Base-by-base conservation (phyloP, 2,113 vertebrate species). In the Gymnogyps californianus region DNA sequence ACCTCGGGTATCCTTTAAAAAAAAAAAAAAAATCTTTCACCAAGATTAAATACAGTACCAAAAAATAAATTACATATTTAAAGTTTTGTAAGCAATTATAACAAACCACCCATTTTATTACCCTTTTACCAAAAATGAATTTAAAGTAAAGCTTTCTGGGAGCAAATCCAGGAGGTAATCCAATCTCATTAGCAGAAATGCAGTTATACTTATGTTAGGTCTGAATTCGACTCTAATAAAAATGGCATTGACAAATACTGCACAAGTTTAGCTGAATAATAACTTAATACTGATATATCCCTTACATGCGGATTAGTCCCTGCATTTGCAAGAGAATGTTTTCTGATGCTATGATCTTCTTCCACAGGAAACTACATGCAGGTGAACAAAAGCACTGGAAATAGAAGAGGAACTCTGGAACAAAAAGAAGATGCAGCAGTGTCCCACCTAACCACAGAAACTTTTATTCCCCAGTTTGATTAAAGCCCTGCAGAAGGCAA, bases 121-220 rank as follows among this genome's bases (percentile, higher is more conserved):
- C 22, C 36, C 46, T 71, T 91, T 82, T 66, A 89, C 54, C 7
- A 95, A 65, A 93, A 96, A 87, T 32, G 15, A 96, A 95, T 59
- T 69, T 77, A 93, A 94, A 80, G 78, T 86, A 89, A 77, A 89
- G 51, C 87, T 80, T 95, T 95, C 81, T 79, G 93, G 91, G 62
- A 86, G 65, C 69, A 80, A 91, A 65, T 76, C 51, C 91, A 95
- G 91, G 57, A 88, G 36, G 54, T 86, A 89, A 83, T 83, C 93
- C 90, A 89, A 70, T 91, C 87, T 93, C 81, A 95, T 90, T 93
- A 98, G 75, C 59, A 87, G 90, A 95, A 94, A 95, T 76, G 72
- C 61, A 90, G 81, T 96, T 92, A 89, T 71, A 92, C 65, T 95
- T 87, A 94, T 14, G 57, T 77, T 89, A 82, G 77, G 82, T 93